A percentile compares a stretch with the other conserved stretches of the same genome.
Conservation (phyloP, 2,113 vertebrate species). For the Telmatochromis sp. region DNA sequence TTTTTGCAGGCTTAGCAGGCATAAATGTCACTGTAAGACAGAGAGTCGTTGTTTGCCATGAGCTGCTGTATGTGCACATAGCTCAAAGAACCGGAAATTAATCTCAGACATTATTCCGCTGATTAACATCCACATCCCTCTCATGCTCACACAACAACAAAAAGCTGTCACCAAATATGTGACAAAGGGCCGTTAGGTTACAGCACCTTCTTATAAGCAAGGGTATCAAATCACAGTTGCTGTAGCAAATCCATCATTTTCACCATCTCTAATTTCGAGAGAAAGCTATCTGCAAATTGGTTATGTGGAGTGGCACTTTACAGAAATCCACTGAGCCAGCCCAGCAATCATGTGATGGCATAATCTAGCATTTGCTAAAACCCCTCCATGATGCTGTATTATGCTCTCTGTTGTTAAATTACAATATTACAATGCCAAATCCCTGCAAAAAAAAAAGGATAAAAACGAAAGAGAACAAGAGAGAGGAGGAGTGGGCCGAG, state of each 20-base stretch:
- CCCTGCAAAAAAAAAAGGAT: neutral
- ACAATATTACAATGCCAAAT: neutral
- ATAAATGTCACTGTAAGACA: neutral
- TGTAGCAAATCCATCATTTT: neutral
- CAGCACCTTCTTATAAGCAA: neutral
- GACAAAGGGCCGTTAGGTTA: neutral
- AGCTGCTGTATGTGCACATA: neutral
- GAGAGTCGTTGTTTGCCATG: neutral
- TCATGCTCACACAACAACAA: neutral
- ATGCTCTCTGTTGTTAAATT: conserved; percentile 4
- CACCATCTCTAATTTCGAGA: neutral
- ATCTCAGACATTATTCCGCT: conserved; percentile 5
- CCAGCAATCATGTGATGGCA: conserved; percentile 38
- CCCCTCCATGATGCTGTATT: neutral
- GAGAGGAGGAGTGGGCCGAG: neutral
- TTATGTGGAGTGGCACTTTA: neutral
- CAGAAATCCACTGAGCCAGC: neutral
- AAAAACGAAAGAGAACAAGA: neutral
- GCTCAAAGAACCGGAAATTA: conserved; percentile 20
- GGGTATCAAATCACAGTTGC: neutral
- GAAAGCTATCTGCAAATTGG: neutral
- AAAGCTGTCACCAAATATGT: neutral
- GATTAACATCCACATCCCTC: neutral
- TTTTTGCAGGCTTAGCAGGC: neutral
- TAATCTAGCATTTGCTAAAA: conserved; percentile 37